A percentile compares a stretch with the other conserved stretches of the same genome.
phyloP scores from a whole-genome alignment of 2,888 invertebrate genomes.

The Beris chalybata region DNA sequence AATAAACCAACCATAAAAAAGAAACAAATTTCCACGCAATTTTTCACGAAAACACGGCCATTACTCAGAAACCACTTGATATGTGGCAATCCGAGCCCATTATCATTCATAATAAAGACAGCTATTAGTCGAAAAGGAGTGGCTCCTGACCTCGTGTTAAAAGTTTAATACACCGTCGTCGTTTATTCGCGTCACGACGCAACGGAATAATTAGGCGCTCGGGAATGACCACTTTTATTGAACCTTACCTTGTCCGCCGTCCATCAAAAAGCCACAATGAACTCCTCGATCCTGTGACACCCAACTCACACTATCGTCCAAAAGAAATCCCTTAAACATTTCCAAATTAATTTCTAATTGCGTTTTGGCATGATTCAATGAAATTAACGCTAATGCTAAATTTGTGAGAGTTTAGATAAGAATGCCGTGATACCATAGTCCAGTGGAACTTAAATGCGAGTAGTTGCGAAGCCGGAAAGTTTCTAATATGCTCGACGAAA shows the following conservation, averaged over 20 bases:
- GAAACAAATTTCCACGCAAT: conserved; percentile 19
- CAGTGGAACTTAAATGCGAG: conserved; percentile 34
- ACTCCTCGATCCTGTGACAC: too few species aligned
- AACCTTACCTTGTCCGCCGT: background rate
- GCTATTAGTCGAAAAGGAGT: conserved; percentile 30
- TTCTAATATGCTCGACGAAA: background rate
- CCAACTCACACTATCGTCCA: conserved; percentile 16
- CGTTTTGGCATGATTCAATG: conserved; percentile 38
- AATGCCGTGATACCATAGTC: conserved; percentile 37
- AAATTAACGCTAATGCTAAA: conserved; percentile 39
- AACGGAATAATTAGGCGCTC: conserved; percentile 34
- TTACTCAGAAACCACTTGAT: conserved; percentile 33
- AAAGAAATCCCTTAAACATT: conserved; percentile 37
- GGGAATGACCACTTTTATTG: conserved; percentile 34
- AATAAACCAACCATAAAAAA: too few species aligned
- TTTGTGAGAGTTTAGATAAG: conserved; percentile 40
- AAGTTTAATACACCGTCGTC: conserved; percentile 24
- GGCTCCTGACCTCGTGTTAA: conserved; percentile 37
- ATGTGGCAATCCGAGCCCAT: conserved; percentile 33
- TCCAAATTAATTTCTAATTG: conserved; percentile 40
- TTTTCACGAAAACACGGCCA: conserved; percentile 32
- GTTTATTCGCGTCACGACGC: conserved; percentile 31
- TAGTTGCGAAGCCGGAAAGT: conserved; percentile 19
- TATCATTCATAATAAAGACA: conserved; percentile 32
- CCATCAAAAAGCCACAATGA: background rate